Conservation (phyloP, 1,140 invertebrate species). For the Fopius arisanus region DNA sequence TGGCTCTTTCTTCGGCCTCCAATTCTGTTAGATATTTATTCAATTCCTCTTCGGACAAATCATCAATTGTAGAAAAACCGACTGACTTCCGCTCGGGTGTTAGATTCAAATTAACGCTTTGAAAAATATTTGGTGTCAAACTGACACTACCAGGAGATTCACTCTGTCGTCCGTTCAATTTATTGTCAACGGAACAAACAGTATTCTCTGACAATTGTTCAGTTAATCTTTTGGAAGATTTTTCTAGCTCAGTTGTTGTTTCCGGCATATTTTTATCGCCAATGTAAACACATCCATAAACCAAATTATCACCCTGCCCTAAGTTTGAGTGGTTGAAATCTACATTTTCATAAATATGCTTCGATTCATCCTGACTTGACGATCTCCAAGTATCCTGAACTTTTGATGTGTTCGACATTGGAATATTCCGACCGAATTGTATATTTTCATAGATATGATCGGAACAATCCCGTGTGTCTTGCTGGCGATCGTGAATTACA, state of each 20-base stretch:
- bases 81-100: conserved; percentile 28
- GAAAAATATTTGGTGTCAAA: too few species aligned
- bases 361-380: conserved; percentile 28
- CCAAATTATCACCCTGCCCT: conserved; percentile 28
- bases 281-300: conserved; percentile 49
- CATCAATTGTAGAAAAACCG: conserved; percentile 47
- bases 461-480: conserved; percentile 37
- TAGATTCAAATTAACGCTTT: conserved; percentile 42
- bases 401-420: conserved; percentile 28
- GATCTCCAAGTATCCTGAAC: conserved; percentile 21
- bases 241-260: conserved; percentile 48
- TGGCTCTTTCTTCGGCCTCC: conserved; percentile 60
- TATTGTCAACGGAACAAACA: conserved; percentile 24
- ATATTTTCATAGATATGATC: conserved; percentile 52
- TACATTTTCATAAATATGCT: conserved; percentile 53
- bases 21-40: conserved; percentile 68
- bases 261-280: conserved; percentile 44
- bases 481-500: neutral
- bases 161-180: conserved; percentile 34
- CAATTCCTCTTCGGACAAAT: conserved; percentile 69
- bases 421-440: conserved; percentile 44
- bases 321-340: conserved; percentile 36
- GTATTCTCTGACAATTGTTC: conserved; percentile 36
- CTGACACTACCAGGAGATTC: conserved; percentile 33
- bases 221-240: conserved; percentile 44